Evolutionary conservation across 1,140 invertebrate species (phyloP), one percentile per base, ranked within the genome.

Genomic region (Glossosoma conforme): DNA sequence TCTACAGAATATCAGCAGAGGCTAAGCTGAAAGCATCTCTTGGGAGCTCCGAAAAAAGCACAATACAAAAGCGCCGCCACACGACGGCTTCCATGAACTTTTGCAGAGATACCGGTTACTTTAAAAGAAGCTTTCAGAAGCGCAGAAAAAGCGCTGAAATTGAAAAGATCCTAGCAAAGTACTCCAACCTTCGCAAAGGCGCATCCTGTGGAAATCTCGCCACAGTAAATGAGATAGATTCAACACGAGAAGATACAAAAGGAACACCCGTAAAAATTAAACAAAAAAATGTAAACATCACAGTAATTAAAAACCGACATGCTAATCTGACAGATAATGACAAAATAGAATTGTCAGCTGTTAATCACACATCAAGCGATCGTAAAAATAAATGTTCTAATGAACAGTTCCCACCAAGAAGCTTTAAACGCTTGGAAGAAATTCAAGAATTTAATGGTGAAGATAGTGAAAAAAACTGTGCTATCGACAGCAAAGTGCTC

Each of bases 101-200:
- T 40, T 21, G 25, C 30, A 18, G 13, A 13, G 46, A 37, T 6
- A 22, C 25, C 22, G 33, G 38, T 3, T 20, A 33, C 35, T 58
- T 58, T 38, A 53, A 24, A 14, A 42, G 55, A 36, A 53, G 46
- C 10, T 42, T 50, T 15, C 55, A 53, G 37, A 53, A 44, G 21
- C 32, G 46, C 11, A 30, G 51, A 11, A 49, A 36, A 17, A 58
- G 46, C 41, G 44, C 45, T 10, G 55, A 58, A 30, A 43, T 58
- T 2, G 55, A 48, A 6, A 45, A 37, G n/a, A 58, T 53, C 18
- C 20, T 58, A 32, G 45, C 32, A 11, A 58, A 53, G 33, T 58
- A 57, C 25, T 32, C 54, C 1, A 15, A 56, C 28, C 32, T 28
- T 35, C 9, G 35, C 14, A 44, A 41, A 14, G 13, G 46, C 21